Conservation (phyloP, 2,797 vertebrate species). For the Agapornis canus region DNA sequence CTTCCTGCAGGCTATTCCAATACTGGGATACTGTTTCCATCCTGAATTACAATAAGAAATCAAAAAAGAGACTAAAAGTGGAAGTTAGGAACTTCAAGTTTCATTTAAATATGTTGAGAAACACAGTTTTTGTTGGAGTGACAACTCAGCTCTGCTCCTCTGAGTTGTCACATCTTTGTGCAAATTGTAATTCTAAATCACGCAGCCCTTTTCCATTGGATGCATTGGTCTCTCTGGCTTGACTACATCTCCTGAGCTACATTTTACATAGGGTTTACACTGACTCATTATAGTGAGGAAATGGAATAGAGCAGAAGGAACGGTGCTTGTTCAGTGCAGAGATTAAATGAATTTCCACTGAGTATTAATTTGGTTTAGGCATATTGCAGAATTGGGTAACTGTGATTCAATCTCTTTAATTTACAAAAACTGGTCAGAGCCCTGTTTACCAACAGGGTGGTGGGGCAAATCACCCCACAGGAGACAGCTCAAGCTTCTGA, state of each 20-base stretch:
- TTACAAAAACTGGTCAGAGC: not conserved
- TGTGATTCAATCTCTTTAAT: not conserved
- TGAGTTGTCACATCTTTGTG: not conserved
- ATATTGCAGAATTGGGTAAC: not conserved
- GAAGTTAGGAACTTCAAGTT: not conserved
- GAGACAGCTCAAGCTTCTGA: not conserved
- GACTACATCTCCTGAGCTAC: not conserved
- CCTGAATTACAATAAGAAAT: not conserved
- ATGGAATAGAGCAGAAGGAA: not conserved
- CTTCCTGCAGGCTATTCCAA: not conserved
- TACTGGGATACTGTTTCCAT: not conserved
- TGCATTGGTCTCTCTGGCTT: not conserved
- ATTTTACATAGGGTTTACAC: not conserved
- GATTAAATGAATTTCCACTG: not conserved
- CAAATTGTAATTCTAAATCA: not conserved
- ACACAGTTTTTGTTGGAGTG: not conserved
- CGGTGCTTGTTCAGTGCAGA: not conserved
- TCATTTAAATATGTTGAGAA: not conserved
- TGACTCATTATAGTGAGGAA: not conserved
- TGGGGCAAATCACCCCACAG: not conserved
- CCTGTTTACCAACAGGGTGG: not conserved
- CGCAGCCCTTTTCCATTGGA: accelerated
- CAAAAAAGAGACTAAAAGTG: not conserved
- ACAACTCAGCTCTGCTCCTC: not conserved
- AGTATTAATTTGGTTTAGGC: not conserved